A percentile compares a stretch with the other conserved stretches of the same genome.
Evolutionary conservation across 1,140 invertebrate genomes (phyloP).

Genomic region (Sogatella furcifera): DNA sequence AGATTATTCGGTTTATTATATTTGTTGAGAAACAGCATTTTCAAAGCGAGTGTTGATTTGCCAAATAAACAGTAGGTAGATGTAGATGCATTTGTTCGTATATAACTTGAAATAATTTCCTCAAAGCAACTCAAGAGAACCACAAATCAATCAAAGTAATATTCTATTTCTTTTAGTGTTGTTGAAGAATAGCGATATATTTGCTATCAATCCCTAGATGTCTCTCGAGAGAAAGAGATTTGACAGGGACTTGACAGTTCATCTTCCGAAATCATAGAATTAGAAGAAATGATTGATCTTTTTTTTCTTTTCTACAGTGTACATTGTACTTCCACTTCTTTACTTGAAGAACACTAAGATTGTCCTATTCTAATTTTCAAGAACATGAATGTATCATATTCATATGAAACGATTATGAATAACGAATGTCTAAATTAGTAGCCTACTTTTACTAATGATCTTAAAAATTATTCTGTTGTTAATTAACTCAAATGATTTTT

Average conservation of each 20-base stretch:
- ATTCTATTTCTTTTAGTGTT: not conserved
- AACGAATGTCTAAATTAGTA: too few species aligned
- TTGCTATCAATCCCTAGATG: too few species aligned
- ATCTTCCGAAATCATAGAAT: not conserved
- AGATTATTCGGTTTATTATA: too few species aligned
- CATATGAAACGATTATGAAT: too few species aligned
- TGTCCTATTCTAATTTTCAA: not conserved
- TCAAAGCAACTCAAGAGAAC: not conserved
- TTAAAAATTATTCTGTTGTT: too few species aligned
- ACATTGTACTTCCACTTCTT: not conserved
- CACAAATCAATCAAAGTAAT: not conserved
- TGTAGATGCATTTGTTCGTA: too few species aligned
- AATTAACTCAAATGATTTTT: too few species aligned
- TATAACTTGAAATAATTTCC: not conserved
- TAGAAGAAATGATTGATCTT: not conserved
- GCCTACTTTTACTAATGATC: too few species aligned
- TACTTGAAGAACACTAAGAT: not conserved
- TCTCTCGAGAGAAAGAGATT: not conserved
- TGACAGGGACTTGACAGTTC: not conserved
- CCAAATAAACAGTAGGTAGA: too few species aligned
- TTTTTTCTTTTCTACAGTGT: not conserved
- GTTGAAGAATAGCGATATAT: too few species aligned
- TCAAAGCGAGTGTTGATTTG: too few species aligned
- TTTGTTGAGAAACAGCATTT: too few species aligned
- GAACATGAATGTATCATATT: not conserved